A percentile compares a stretch with the other conserved stretches of the same genome.
Conservation (phyloP, 2,113 vertebrate genomes). For the Myotis brandtii region DNA sequence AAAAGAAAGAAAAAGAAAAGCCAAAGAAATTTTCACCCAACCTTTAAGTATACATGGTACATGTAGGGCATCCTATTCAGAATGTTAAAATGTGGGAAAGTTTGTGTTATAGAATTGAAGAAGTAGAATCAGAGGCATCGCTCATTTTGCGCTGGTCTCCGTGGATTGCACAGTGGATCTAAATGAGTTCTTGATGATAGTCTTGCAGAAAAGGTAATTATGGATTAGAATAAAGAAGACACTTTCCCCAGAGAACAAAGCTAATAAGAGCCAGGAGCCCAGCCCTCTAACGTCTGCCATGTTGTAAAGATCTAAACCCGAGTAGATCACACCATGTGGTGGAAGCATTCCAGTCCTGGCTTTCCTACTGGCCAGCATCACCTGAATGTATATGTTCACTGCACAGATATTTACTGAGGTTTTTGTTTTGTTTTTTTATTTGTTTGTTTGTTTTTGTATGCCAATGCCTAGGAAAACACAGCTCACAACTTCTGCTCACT, state of each 20-base stretch:
- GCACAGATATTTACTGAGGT: not conserved
- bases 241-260: not conserved
- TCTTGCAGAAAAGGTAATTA: not conserved
- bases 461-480: not conserved
- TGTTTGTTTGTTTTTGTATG: not conserved
- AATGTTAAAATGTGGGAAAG: not conserved
- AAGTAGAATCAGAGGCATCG: not conserved
- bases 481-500: not conserved
- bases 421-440: not conserved
- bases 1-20: not conserved
- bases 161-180: not conserved
- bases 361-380: not conserved
- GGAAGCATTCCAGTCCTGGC: not conserved
- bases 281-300: not conserved
- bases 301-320: not conserved
- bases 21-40: not conserved
- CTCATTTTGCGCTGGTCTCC: not conserved
- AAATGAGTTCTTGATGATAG: not conserved
- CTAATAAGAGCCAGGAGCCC: not conserved
- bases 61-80: not conserved
- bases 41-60: not conserved
- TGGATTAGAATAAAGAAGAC: not conserved
- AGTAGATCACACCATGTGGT: not conserved
- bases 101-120: not conserved
- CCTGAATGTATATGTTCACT: not conserved